Base-by-base conservation (phyloP, 2,888 invertebrate genomes). In the Sphinx pinastri region DNA sequence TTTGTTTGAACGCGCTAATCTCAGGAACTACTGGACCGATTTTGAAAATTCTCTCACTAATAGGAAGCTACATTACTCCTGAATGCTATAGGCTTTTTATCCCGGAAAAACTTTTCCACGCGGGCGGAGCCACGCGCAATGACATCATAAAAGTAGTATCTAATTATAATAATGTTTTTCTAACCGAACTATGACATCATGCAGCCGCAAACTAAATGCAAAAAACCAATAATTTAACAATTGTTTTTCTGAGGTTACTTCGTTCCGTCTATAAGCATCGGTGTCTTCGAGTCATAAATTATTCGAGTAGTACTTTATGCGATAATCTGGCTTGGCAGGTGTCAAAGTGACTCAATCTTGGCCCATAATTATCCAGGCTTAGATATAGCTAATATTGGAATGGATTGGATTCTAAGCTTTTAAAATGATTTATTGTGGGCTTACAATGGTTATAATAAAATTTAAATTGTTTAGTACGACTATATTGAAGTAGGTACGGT, bases 291-390 rank as follows among this genome's bases (percentile, higher is more conserved):
- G 19, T 19, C 19, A 55, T 12, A 12, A 19, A 55, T 55, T 55
- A 55, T 19, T 19, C 55, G 2, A 51, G 16, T n/a, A 16, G n/a
- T 54, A 16, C 3, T 55, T 55, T 55, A 55, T 10, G 4, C 55
- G 19, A 55, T 55, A 55, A 55, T 55, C 55, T 55, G 55, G 19
- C 55, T 19, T 55, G 55, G 19, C 55, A 55, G 19, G 55, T 55
- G 55, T 12, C 55, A 19, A 55, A 19, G 19, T 19, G 55, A 11
- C 19, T 19, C 12, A 11, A 55, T 2, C 55, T 55, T 55, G 55
- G 19, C 19, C 16, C 68, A 70, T 71, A 74, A 38, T 55, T 55
- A 55, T 55, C 19, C 19, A 55, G 55, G 55, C 55, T 55, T 55
- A 55, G 4, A 19, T 19, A 55, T 55, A 55, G 2, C 55, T 16